These are phyloP conservation scores for Cephus pygmeus DNA, from an alignment of 2,888 invertebrate species.

Conservation along the genomic window DNA sequence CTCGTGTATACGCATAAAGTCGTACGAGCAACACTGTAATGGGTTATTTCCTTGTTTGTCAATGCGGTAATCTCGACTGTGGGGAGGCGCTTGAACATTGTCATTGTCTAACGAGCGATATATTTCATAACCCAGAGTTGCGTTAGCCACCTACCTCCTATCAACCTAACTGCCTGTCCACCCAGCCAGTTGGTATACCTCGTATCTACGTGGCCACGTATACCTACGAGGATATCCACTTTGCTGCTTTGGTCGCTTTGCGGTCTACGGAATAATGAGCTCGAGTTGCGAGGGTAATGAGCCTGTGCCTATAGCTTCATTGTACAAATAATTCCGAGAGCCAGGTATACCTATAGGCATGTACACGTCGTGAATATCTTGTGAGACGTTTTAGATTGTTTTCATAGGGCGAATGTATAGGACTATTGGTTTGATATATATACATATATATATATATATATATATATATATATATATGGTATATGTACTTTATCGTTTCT, in stretches of 20 bases:
- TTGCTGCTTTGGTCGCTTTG: constrained; percentile 52
- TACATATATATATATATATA: too few species aligned
- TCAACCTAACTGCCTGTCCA: constrained; percentile 38
- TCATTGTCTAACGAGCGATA: constrained; percentile 40
- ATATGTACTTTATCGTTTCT: background rate
- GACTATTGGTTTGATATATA: background rate
- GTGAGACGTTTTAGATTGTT: background rate
- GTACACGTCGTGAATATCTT: background rate
- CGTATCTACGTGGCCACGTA: constrained; percentile 22
- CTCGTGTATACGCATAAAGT: background rate
- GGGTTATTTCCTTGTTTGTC: constrained; percentile 48
- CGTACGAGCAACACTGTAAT: constrained; percentile 24
- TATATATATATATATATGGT: too few species aligned
- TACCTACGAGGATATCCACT: constrained; percentile 23
- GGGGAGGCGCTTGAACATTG: constrained; percentile 30
- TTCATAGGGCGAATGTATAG: background rate
- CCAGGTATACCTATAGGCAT: background rate
- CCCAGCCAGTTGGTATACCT: constrained; percentile 25
- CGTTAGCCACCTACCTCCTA: constrained; percentile 30
- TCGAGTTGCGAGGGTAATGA: constrained; percentile 57
- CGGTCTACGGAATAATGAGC: constrained; percentile 59
- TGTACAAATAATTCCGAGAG: background rate
- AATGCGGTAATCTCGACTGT: constrained; percentile 32
- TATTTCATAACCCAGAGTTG: constrained; percentile 40
- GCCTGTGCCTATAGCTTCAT: constrained; percentile 32